A percentile compares a stretch with the other conserved stretches of the same genome.
These are phyloP conservation scores for Sycobia sp. DNA, from an alignment of 1,140 invertebrate species.

Conservation along the genomic window DNA sequence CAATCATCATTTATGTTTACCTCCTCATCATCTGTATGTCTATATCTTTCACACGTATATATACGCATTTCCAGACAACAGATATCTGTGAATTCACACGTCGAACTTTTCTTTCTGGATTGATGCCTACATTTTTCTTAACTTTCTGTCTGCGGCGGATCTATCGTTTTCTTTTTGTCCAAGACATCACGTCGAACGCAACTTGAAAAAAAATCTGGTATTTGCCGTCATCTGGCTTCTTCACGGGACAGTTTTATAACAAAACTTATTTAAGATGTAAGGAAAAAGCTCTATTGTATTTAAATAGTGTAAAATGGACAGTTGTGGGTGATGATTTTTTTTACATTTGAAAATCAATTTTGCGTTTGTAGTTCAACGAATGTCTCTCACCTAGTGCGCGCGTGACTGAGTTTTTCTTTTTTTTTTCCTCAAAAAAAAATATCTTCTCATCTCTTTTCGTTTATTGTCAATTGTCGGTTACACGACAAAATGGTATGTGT, in stretches of 20 bases:
- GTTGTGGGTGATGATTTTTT: constrained; percentile 58
- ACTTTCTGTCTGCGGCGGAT: constrained; percentile 41
- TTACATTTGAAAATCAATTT: constrained; percentile 59
- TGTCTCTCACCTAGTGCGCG: constrained; percentile 60
- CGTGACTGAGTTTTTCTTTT: constrained; percentile 58
- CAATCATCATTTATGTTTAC: constrained; percentile 28
- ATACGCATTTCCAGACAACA: neutral
- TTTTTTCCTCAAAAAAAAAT: constrained; percentile 28
- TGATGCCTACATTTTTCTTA: constrained; percentile 4
- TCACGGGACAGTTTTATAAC: constrained; percentile 58
- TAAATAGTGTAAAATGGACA: constrained; percentile 64
- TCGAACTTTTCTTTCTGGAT: constrained; percentile 13
- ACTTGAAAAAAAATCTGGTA: constrained; percentile 49
- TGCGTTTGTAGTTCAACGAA: constrained; percentile 61
- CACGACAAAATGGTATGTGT: constrained; percentile 47
- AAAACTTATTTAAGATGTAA: constrained; percentile 62
- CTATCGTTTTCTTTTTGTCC: constrained; percentile 47
- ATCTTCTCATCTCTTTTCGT: constrained; percentile 35
- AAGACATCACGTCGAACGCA: constrained; percentile 46
- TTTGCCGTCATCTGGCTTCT: constrained; percentile 57
- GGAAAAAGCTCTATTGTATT: constrained; percentile 61
- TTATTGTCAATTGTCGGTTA: constrained; percentile 30
- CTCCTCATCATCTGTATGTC: constrained; percentile 20
- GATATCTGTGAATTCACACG: constrained; percentile 4
- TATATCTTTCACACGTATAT: constrained; percentile 20